Evolutionary conservation across 2,888 invertebrate genomes (phyloP), one percentile per base, ranked within the genome.

Genomic region (Eurytoma adleriae): DNA sequence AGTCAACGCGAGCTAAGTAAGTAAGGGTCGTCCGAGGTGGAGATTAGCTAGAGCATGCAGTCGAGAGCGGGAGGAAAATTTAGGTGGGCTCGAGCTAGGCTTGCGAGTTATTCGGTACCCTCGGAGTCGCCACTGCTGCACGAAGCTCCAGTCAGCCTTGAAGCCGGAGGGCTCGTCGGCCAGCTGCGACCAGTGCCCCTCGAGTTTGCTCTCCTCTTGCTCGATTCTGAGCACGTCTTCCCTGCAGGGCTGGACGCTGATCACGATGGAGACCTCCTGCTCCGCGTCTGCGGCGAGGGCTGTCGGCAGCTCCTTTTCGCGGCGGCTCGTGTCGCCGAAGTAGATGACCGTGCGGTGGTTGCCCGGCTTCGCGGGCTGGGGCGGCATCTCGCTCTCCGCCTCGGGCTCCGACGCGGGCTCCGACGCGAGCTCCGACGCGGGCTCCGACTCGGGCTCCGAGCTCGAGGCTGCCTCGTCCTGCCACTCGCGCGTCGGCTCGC

Each of bases 111-210:
- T 24, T 24, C 2, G 24, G 88, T 91, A 94, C 94, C 94, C 93
- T 91, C 94, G 93, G 56, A 90, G 85, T 87, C 95, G 92, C 95
- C 95, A 95, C 87, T 94, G 93, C 89, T 95, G 95, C 69, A 95
- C 95, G 88, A 94, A 95, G 87, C 95, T 95, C 95, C 95, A 95
- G 88, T 95, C 95, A 83, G 94, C 94, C 83, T 93, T 91, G 86
- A 92, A 90, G 40, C 90, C 92, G 82, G 90, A 91, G 79, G 89
- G 91, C 85, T 92, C 91, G 81, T 91, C 91, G 81, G 91, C 90
- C 86, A 90, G 86, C n/a, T n/a, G n/a, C 64, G 90, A 89, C 89
- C 89, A 89, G 84, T 89, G 89, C 80, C 90, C 90, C 80, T 89
- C 89, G 70, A 87, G 82, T 52, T 85, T 83, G 71, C 87, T 88